Conservation (phyloP, 2,888 invertebrate species). For the Sialis fuliginosa region DNA sequence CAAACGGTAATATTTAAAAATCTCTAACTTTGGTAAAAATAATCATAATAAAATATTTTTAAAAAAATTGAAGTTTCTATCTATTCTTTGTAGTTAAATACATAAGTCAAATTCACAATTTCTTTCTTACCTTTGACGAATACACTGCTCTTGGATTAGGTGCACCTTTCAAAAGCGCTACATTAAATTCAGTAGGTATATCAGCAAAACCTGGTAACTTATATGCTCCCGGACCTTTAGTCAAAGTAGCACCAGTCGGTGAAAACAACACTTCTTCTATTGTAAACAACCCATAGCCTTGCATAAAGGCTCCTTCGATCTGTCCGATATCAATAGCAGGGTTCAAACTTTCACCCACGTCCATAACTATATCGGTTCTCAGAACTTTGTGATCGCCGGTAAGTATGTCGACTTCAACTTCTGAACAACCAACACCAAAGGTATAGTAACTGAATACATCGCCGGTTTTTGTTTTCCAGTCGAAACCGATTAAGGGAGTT, state of each 20-base stretch:
- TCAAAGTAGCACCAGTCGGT: constrained; percentile 62
- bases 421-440: constrained; percentile 69
- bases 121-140: constrained; percentile 79
- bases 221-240: constrained; percentile 83
- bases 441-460: constrained; percentile 70
- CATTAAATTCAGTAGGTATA: constrained; percentile 83
- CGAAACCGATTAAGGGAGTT: constrained; percentile 51
- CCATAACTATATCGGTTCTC: constrained; percentile 90
- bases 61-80: too few species aligned
- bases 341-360: constrained; percentile 85
- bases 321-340: constrained; percentile 96
- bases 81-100: too few species aligned
- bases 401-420: constrained; percentile 85
- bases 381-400: constrained; percentile 86
- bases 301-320: constrained; percentile 87
- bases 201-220: constrained; percentile 88
- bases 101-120: constrained; percentile 1
- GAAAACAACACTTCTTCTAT: constrained; percentile 81
- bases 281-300: constrained; percentile 85
- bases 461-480: constrained; percentile 52
- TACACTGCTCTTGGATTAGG: constrained; percentile 82
- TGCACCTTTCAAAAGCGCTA: constrained; percentile 73
- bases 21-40: neutral
- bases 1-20: constrained; percentile 12
- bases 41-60: neutral